These are phyloP conservation scores for Diachrysia chrysitis DNA, from an alignment of 2,888 invertebrate genomes.

Conservation along the genomic window DNA sequence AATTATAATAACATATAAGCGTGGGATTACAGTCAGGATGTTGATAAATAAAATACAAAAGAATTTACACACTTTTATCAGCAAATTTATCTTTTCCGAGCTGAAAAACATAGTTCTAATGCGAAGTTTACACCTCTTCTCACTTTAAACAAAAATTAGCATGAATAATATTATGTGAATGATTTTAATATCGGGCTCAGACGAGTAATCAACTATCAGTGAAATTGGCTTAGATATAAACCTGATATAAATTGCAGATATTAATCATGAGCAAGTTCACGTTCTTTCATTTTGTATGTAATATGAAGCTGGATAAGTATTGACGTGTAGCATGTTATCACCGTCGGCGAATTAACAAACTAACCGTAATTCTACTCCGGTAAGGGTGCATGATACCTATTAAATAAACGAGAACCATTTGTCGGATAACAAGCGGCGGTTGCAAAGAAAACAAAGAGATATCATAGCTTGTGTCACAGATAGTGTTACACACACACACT, in stretches of 20 bases:
- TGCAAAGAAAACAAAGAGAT: conserved; percentile 83
- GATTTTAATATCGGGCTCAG: conserved; percentile 5
- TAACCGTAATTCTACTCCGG: conserved; percentile 38
- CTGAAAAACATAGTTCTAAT: neutral
- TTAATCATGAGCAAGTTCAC: conserved; percentile 15
- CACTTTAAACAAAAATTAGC: neutral
- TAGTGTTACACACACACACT: conserved; percentile 52
- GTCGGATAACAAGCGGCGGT: conserved; percentile 74
- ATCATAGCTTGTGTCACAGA: conserved; percentile 70
- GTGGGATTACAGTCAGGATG: conserved; percentile 3
- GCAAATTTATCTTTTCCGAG: conserved; percentile 1
- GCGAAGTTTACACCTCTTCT: neutral
- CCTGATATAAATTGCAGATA: conserved; percentile 20
- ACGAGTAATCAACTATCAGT: conserved; percentile 6
- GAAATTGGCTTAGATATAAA: conserved; percentile 20
- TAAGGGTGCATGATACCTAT: conserved; percentile 65
- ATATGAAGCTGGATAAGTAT: conserved; percentile 14
- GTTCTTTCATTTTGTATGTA: conserved; percentile 17
- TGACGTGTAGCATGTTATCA: conserved; percentile 26
- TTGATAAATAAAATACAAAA: conserved; percentile 9
- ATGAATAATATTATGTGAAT: conserved; percentile 16
- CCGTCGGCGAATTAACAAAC: conserved; percentile 19
- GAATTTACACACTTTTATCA: conserved; percentile 7
- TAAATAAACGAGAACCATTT: conserved; percentile 74
- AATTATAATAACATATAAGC: neutral